A percentile compares a stretch with the other conserved stretches of the same genome.
phyloP scores from a whole-genome alignment of 2,113 vertebrate genomes.

The Chelonoidis abingdonii region DNA sequence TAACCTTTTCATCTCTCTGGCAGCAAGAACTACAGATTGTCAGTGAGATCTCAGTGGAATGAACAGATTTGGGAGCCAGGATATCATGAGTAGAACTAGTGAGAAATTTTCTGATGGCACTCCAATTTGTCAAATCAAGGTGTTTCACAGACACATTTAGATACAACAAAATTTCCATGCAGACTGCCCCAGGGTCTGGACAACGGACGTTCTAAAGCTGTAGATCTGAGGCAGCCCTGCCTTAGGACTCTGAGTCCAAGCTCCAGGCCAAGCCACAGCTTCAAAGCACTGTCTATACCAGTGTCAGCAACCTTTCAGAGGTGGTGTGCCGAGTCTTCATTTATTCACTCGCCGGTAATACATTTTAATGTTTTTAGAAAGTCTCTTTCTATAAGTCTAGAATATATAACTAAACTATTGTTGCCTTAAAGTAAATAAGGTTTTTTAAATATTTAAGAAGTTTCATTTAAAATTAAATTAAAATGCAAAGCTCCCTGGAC shows the following conservation, averaged over 20 bases:
- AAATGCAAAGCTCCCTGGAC: too few relatives aligned
- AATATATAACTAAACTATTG: too few relatives aligned
- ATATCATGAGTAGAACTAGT: not conserved
- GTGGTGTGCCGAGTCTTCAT: too few relatives aligned
- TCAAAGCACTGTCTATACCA: not conserved
- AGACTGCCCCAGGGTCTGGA: not conserved
- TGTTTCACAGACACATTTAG: not conserved
- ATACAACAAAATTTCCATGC: not conserved
- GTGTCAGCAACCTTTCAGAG: too few relatives aligned
- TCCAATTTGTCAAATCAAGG: not conserved
- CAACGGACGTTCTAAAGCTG: not conserved
- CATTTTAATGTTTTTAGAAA: too few relatives aligned
- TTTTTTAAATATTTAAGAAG: too few relatives aligned
- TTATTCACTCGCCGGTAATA: too few relatives aligned
- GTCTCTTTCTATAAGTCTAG: too few relatives aligned
- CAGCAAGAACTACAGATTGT: not conserved
- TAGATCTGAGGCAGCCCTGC: not conserved
- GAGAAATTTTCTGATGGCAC: not conserved
- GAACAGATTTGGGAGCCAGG: not conserved
- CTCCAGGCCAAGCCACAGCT: not conserved
- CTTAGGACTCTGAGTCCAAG: not conserved
- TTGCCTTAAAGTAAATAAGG: too few relatives aligned
- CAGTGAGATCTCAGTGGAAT: not conserved
- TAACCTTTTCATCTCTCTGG: not conserved
- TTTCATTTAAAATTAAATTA: too few relatives aligned